phyloP scores from a whole-genome alignment of 2,113 vertebrate species.

The Thamnophis sirtalis region DNA sequence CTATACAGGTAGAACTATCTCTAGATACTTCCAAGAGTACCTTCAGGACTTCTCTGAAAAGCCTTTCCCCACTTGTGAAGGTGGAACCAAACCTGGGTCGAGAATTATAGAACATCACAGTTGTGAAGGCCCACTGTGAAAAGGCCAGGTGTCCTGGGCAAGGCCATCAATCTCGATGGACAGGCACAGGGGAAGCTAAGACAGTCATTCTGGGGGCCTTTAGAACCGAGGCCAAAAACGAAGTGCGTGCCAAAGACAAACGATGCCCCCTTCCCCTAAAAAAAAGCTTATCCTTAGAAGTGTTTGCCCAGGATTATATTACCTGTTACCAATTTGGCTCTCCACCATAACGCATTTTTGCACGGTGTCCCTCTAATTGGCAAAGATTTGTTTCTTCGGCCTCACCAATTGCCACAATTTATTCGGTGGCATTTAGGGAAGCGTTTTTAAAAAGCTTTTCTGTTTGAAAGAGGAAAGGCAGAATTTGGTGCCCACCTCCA shows the following conservation, averaged over 20 bases:
- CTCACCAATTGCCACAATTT: not conserved
- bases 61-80: not conserved
- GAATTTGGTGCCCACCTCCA: not conserved
- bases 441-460: not conserved
- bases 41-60: not conserved
- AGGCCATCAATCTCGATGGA: not conserved
- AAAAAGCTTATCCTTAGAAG: not conserved
- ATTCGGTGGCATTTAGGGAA: not conserved
- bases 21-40: not conserved
- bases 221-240: not conserved
- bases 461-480: not conserved
- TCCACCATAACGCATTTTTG: not conserved
- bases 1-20: not conserved
- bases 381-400: not conserved
- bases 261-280: too few species aligned
- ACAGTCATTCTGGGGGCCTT: not conserved
- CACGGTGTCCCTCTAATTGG: not conserved
- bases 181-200: not conserved
- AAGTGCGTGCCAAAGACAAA: not conserved
- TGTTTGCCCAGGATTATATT: not conserved
- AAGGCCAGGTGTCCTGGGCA: not conserved
- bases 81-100: not conserved
- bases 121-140: not conserved
- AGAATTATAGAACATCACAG: not conserved
- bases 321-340: not conserved